phyloP scores from a whole-genome alignment of 2,888 invertebrate genomes.

The Neoitamus cyanurus region DNA sequence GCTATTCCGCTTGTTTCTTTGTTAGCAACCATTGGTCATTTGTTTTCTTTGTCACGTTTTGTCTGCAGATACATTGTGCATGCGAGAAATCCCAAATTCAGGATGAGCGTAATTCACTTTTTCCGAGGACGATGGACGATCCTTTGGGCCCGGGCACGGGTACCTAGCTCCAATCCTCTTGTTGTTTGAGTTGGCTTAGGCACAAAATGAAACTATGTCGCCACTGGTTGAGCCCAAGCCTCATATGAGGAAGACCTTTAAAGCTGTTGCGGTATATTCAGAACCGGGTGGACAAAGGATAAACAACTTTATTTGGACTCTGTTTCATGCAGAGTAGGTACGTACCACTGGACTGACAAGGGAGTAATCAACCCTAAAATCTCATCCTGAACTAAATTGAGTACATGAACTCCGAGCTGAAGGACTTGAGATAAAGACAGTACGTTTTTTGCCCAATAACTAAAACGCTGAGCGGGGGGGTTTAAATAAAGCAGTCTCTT shows the following conservation, averaged over 20 bases:
- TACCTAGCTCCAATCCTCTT: neutral
- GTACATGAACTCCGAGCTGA: neutral
- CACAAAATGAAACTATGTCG: neutral
- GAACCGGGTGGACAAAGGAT: neutral
- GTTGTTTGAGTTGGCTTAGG: neutral
- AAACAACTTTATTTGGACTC: neutral
- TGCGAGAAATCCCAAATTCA: neutral
- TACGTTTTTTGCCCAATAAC: neutral
- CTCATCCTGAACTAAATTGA: neutral
- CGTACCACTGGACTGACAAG: neutral
- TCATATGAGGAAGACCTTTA: neutral
- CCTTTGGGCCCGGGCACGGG: neutral
- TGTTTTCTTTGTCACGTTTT: conserved; percentile 33
- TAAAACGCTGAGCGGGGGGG: neutral
- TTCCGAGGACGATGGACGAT: neutral
- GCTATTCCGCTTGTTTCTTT: neutral
- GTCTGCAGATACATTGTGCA: conserved; percentile 21
- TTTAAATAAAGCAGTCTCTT: neutral
- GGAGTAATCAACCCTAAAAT: neutral
- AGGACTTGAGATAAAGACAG: neutral
- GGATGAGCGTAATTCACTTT: neutral
- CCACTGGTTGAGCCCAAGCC: neutral
- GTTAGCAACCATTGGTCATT: conserved; percentile 21
- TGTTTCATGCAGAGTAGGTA: neutral
- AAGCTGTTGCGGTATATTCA: neutral